Evolutionary conservation across 2,797 vertebrate genomes (phyloP).

Genomic region (Knipowitschia caucasica): DNA sequence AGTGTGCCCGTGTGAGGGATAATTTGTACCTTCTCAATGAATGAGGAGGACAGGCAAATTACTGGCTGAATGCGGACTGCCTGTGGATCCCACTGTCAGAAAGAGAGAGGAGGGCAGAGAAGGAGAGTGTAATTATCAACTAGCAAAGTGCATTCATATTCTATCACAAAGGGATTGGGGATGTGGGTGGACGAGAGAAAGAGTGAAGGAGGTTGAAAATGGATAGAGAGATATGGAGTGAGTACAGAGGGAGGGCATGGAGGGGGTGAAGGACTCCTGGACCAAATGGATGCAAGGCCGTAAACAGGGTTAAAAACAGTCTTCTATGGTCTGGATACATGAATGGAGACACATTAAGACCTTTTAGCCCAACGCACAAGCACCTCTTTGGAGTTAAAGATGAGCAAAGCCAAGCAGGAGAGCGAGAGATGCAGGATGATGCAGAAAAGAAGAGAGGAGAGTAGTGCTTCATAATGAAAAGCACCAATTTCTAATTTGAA

Average conservation of each 20-base stretch:
- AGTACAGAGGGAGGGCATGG: constrained; percentile 54
- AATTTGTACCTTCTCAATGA: constrained; percentile 98
- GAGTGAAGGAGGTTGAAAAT: constrained; percentile 70
- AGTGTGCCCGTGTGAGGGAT: constrained; percentile 89
- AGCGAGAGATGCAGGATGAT: constrained; percentile 61
- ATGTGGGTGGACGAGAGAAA: constrained; percentile 72
- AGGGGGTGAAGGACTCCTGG: constrained; percentile 78
- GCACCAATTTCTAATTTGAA: constrained; percentile 71
- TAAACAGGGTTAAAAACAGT: constrained; percentile 94
- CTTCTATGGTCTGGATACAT: constrained; percentile 75
- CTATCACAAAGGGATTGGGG: constrained; percentile 89
- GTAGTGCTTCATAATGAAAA: constrained; percentile 83
- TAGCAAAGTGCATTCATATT: constrained; percentile 99
- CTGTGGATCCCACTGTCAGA: constrained; percentile 98
- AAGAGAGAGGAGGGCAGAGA: constrained; percentile 79
- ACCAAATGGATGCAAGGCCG: constrained; percentile 93
- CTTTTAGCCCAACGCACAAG: constrained; percentile 85
- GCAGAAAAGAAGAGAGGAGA: constrained; percentile 28
- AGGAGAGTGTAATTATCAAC: constrained; percentile 96
- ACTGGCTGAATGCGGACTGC: constrained; percentile 98
- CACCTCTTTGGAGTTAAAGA: constrained; percentile 82
- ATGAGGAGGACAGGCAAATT: constrained; percentile 98
- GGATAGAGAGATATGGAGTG: constrained; percentile 65
- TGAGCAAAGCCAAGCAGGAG: constrained; percentile 44
- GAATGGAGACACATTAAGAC: constrained; percentile 93